phyloP scores from a whole-genome alignment of 1,140 invertebrate species.

The Drosophila burlai region DNA sequence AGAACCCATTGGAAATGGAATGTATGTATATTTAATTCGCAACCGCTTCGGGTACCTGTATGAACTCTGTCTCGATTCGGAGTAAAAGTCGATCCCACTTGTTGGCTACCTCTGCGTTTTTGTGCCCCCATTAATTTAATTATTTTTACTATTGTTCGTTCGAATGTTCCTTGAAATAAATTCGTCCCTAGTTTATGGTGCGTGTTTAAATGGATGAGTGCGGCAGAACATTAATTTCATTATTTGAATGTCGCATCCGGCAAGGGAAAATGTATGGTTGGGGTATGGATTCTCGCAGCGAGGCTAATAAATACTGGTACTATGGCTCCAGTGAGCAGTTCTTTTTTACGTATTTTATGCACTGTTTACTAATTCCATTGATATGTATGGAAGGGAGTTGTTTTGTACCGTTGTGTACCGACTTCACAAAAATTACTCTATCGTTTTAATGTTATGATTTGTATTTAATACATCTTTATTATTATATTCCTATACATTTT shows the following conservation, averaged over 20 bases:
- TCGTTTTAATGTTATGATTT: not conserved
- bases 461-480: no score
- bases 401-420: not conserved
- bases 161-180: constrained; percentile 73
- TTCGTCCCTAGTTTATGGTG: constrained; percentile 79
- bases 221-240: constrained; percentile 80
- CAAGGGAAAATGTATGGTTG: not conserved
- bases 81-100: constrained; percentile 39
- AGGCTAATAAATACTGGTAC: constrained; percentile 43
- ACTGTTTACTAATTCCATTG: constrained; percentile 16
- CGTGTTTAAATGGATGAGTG: constrained; percentile 80
- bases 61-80: constrained; percentile 7
- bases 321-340: constrained; percentile 3
- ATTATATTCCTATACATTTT: no score
- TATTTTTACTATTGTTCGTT: constrained; percentile 77
- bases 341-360: constrained; percentile 19
- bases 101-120: constrained; percentile 24
- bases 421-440: not conserved
- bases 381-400: not conserved
- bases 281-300: constrained; percentile 14
- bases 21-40: constrained; percentile 48
- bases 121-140: constrained; percentile 74
- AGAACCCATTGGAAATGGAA: constrained; percentile 40
- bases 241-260: constrained; percentile 71
- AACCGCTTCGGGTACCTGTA: constrained; percentile 32